Base-by-base conservation (phyloP, 2,113 vertebrate species). In the Nycticorax nycticorax region DNA sequence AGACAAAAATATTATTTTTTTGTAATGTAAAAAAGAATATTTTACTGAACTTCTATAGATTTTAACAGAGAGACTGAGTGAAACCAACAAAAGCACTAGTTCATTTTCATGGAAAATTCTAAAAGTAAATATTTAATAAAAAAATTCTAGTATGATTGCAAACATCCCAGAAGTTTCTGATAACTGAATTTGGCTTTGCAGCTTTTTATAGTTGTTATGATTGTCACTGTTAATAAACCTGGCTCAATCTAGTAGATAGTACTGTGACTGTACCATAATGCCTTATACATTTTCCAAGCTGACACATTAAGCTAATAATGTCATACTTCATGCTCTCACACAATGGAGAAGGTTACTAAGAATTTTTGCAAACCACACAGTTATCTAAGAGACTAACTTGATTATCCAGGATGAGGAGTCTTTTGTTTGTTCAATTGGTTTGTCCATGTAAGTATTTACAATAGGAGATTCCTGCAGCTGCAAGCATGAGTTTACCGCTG, bases 141-240 rank as follows among this genome's bases (percentile, higher is more conserved):
- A 78, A 79, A 64, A 37, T 52, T 23, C 7, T 87, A 41, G 12
- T 59, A 43, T 63, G 60, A 91, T 71, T 91, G 60, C 86, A 91
- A 85, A 56, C 39, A 41, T 79, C 62, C 52, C 35, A 83, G 68
- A 79, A 92, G 60, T n/a, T 80, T 89, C 64, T 84, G 73, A 91
- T 68, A 84, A 94, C 76, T 82, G 68, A 83, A 96, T 96, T 95
- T 93, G 27, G 8, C 12, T 63, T 80, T 78, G 57, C 62, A 50
- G 45, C 16, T 55, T 88, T 93, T 93, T 89, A 79, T 19, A 23
- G 24, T 69, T 57, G 41, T 45, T 48, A 35, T 56, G 72, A 82
- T 72, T 96, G 89, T 93, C 95, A 93, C 35, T 93, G 23, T 72
- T 93, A 95, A 95, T 95, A 93, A 96, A 79, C 67, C 43, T 85